Evolutionary conservation across 2,113 vertebrate genomes (phyloP), one percentile per base, ranked within the genome.

Genomic region (Paracanthobrama guichenoti): DNA sequence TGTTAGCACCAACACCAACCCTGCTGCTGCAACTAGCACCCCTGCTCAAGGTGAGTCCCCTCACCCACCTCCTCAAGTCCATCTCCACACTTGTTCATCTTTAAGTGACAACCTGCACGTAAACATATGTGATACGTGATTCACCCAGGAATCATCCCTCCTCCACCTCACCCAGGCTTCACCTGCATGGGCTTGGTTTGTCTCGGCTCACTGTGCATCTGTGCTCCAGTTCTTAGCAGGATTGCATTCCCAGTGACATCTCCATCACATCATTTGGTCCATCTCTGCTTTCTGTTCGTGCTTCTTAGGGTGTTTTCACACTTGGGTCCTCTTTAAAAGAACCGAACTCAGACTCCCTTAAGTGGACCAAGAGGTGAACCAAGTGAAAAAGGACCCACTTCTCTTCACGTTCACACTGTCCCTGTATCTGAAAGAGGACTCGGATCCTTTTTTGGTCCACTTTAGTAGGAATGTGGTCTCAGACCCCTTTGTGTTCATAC

Each of bases 11-110:
- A 95, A 95, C 92, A 95, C 96, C 93, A 95, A 94, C 92, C 87
- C 96, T 90, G 92, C 95, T 93, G 89, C 96, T 92, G 59, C 84
- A 80, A 96, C 93, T 89, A 94, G 94, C 93, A 96, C 96, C 92
- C 96, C 96, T 74, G 91, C 95, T 92, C 95, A 96, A 97, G 97
- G 98, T 99, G 96, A 98, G 98, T 97, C 57, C 66, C 81, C 86
- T 78, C 84, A 24, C 72, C 24, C 10, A 44, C 81, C 13, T 72
- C 28, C 59, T 24, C 22, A 39, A 59, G 8, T 84, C 64, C 42
- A 42, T 3, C 55, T 74, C 53, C 48, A 57, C 26, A 31, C 44
- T 57, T 3, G 5, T 13, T 22, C 79, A 50, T 69, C 57, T 39
- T 24, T 84, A 18, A 79, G 11, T 60, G 35, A 79, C 35, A n/a